Evolutionary conservation across 2,113 vertebrate species (phyloP).

Genomic region (Agapornis roseicollis): DNA sequence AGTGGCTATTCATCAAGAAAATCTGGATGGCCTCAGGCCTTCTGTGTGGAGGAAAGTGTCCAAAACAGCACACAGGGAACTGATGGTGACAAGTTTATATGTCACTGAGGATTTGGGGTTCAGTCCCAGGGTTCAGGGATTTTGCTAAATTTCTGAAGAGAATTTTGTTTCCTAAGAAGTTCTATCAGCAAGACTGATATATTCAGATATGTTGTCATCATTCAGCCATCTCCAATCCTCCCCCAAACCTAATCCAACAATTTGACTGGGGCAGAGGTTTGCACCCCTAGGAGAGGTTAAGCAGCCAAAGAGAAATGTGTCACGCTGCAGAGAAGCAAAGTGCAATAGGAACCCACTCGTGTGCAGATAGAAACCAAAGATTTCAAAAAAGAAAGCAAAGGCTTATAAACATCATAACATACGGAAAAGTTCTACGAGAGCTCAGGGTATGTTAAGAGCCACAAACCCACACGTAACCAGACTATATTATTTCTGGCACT

Average conservation of each 20-base stretch:
- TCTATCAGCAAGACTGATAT: not conserved
- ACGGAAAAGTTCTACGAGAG: not conserved
- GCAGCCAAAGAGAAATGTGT: not conserved
- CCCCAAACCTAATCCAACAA: not conserved
- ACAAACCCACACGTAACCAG: rapidly evolving
- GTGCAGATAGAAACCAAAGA: not conserved
- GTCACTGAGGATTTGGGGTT: not conserved
- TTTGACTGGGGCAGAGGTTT: not conserved
- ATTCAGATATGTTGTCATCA: not conserved
- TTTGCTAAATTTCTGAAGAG: not conserved
- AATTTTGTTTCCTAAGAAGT: not conserved
- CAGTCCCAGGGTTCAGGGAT: not conserved
- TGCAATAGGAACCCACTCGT: not conserved
- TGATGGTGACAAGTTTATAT: not conserved
- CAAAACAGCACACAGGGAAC: not conserved
- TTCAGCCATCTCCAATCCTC: not conserved
- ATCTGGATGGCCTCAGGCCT: not conserved
- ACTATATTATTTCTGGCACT: not conserved
- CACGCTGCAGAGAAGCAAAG: not conserved
- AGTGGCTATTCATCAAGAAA: not conserved
- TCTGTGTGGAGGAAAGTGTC: not conserved
- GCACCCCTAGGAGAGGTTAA: not conserved
- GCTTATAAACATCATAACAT: not conserved
- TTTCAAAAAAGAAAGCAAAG: not conserved
- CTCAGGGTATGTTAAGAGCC: not conserved